Evolutionary conservation across 2,797 vertebrate genomes (phyloP), one percentile per base, ranked within the genome.

Genomic region (Tachyglossus aculeatus): DNA sequence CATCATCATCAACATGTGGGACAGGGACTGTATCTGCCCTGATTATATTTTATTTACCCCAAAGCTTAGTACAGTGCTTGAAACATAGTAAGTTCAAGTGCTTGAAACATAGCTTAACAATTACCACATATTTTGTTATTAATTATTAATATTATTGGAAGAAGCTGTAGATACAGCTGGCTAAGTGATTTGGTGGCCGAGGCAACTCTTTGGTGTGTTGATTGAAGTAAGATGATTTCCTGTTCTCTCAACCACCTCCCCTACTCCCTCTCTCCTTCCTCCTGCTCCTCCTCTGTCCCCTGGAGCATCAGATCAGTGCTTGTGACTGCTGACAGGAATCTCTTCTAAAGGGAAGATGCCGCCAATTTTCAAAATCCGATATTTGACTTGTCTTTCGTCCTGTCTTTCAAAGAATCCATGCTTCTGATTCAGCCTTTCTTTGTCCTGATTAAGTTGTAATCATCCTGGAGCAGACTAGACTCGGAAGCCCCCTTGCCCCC

Each of bases 361-460:
- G 58, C 64, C 65, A 31, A 41, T 3, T 3, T 51, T 73, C 33
- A 41, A 56, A 81, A 87, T 70, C 52, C 71, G 67, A 63, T 66
- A 45, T 61, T 37, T 57, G 27, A 60, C 48, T 67, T 73, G 56
- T 48, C 61, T 85, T 78, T 84, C 56, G 39, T 61, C 39, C 4
- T 52, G 43, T 77, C 74, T 68, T 67, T 34, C 6, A 45, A 41
- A 56, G 62, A 82, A 84, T 74, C 85, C 60, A 50, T 41, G 36
- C 61, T 78, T 79, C 32, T 0, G 8, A 37, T 25, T 78, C 65
- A 19, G 71, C 39, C 22, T 52, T 31, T 61, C 67, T 81, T 76
- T 85, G 63, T 71, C 81, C 76, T 56, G 54, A 86, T 86, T 70
- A 84, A 81, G 74, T 80, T 69, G 37, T 82, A 67, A 51, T 77